Conservation (phyloP, 2,888 invertebrate species). For the Caenorhabditis sp. region DNA sequence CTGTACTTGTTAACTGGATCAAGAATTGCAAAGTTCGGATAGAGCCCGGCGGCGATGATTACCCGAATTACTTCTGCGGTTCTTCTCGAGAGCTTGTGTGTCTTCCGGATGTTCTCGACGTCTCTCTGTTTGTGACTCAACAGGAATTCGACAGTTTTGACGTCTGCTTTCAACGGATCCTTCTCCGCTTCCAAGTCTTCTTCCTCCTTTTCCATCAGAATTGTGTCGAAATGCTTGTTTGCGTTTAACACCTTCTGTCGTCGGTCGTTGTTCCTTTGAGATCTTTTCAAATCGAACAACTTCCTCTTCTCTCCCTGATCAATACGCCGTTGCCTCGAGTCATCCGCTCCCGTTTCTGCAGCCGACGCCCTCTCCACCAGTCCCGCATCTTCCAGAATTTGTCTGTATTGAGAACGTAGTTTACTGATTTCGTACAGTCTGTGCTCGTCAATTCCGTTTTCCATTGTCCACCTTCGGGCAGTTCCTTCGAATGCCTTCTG, state of each 20-base stretch:
- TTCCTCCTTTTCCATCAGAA: conserved; percentile 68
- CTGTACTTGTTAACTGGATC: conserved; percentile 95
- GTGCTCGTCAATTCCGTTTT: conserved; percentile 94
- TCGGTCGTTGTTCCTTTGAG: conserved; percentile 60
- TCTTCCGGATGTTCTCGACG: conserved; percentile 60
- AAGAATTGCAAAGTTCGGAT: conserved; percentile 94
- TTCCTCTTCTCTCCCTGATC: conserved; percentile 92
- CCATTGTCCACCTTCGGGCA: conserved; percentile 87
- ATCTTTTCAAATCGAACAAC: conserved; percentile 87
- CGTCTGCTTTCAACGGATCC: conserved; percentile 66
- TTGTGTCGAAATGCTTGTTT: conserved; percentile 74
- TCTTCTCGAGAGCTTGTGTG: conserved; percentile 61
- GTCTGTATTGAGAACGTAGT: conserved; percentile 85
- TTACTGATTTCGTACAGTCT: conserved; percentile 96
- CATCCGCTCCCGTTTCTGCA: conserved; percentile 66
- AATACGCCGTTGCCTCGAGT: conserved; percentile 80
- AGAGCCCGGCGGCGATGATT: conserved; percentile 92
- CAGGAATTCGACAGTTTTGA: conserved; percentile 69
- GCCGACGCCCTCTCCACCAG: conserved; percentile 68
- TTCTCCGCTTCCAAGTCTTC: conserved; percentile 62
- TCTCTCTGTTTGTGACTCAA: conserved; percentile 66
- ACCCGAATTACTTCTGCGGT: conserved; percentile 66
- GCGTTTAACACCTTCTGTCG: conserved; percentile 84
- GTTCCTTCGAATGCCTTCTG: conserved; percentile 79
- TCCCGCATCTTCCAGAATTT: conserved; percentile 75